Evolutionary conservation across 2,888 invertebrate species (phyloP).

Genomic region (Drosophila diplacantha): DNA sequence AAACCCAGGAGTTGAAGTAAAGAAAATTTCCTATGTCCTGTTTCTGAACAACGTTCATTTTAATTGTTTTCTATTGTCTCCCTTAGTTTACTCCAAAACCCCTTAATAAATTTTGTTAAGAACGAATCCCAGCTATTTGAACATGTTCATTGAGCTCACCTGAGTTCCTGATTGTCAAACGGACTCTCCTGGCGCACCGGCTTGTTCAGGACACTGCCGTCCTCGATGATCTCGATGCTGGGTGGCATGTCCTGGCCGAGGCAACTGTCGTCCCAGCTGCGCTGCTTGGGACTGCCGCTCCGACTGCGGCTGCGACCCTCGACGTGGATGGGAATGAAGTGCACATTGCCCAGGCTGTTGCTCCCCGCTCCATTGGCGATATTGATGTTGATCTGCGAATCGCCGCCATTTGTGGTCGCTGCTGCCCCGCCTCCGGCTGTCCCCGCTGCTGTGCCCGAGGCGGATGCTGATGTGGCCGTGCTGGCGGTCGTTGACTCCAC

Average conservation of each 20-base stretch:
- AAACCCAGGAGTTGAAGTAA: not conserved
- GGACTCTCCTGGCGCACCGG: conserved; percentile 21
- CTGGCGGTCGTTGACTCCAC: conserved; percentile 75
- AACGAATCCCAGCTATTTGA: not conserved
- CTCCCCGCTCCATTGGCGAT: conserved; percentile 72
- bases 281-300: conserved; percentile 63
- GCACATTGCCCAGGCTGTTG: conserved; percentile 74
- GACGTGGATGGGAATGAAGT: conserved; percentile 75
- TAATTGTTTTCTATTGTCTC: not conserved
- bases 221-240: conserved; percentile 74
- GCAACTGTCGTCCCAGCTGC: conserved; percentile 73
- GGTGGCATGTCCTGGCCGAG: conserved; percentile 64
- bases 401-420: conserved; percentile 34
- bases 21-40: no score
- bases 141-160: conserved; percentile 44
- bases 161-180: conserved; percentile 56
- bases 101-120: not conserved
- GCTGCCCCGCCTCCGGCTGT: conserved; percentile 34
- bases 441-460: conserved; percentile 29
- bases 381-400: conserved; percentile 76
- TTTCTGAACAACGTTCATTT: no score
- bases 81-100: not conserved
- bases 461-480: conserved; percentile 29
- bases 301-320: conserved; percentile 67
- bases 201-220: conserved; percentile 56